phyloP scores from a whole-genome alignment of 2,888 invertebrate genomes.

The Parascotia fuliginaria region DNA sequence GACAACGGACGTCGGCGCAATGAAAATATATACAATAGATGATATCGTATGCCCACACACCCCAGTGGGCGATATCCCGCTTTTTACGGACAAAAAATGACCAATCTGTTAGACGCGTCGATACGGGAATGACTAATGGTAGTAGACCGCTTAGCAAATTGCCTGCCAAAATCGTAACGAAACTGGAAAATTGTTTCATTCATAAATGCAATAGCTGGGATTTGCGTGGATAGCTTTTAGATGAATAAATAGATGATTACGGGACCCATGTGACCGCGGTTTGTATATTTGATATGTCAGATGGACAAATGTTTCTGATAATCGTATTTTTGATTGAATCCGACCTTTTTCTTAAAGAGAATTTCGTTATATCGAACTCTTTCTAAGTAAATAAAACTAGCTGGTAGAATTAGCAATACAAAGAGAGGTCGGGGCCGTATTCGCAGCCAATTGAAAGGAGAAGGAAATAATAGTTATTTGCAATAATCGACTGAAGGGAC shows the following conservation, averaged over 20 bases:
- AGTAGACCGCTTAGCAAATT: slow-evolving; percentile 74
- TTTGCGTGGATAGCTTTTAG: slow-evolving; percentile 69
- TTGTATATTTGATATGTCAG: slow-evolving; percentile 43
- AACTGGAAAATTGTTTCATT: slow-evolving; percentile 84
- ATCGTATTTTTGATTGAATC: slow-evolving; percentile 40
- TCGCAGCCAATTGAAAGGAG: slow-evolving; percentile 76
- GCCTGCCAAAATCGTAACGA: slow-evolving; percentile 75
- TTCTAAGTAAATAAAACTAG: slow-evolving; percentile 70
- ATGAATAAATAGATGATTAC: slow-evolving; percentile 76
- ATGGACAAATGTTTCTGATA: slow-evolving; percentile 64
- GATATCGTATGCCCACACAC: slow-evolving; percentile 53
- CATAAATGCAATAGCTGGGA: slow-evolving; percentile 77
- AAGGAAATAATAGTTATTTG: slow-evolving; percentile 73
- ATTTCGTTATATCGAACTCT: slow-evolving; percentile 34
- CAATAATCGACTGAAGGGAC: slow-evolving; percentile 80
- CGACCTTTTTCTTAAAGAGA: slow-evolving; percentile 17
- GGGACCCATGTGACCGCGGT: slow-evolving; percentile 60
- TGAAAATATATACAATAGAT: slow-evolving; percentile 50
- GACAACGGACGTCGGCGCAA: slow-evolving; percentile 41
- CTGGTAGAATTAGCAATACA: slow-evolving; percentile 79
- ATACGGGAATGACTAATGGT: slow-evolving; percentile 81
- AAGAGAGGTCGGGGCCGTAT: slow-evolving; percentile 60
- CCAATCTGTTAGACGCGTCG: slow-evolving; percentile 73
- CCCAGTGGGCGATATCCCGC: slow-evolving; percentile 63
- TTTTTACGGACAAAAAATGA: slow-evolving; percentile 75